Base-by-base conservation (phyloP, 1,140 invertebrate species). In the Eubasilissa regina region DNA sequence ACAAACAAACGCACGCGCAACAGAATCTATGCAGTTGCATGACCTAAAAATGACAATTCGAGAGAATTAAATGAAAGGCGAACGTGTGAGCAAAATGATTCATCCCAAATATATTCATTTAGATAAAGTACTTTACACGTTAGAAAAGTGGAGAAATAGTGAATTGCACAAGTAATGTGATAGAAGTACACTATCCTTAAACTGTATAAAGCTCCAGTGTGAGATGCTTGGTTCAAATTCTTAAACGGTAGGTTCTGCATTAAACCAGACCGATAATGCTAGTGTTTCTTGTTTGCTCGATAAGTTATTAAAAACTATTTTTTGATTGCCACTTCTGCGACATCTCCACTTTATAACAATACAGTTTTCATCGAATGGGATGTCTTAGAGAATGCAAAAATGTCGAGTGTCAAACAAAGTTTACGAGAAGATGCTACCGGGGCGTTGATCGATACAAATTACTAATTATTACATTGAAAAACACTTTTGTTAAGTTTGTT, bases 1-100 rank as follows among this genome's bases (percentile, higher is more conserved):
- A 75, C 75, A 77, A 77, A 77, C 75, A 77, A 77, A 77, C 75
- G 62, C 75, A 77, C 75, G 75, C 75, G 75, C 75, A 70, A 13
- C 60, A 19, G 47, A 47, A 25, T 53, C 45, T 51, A 47, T 64
- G 75, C 75, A 55, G 75, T 76, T 76, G 75, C 75, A 77, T 77
- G 75, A 77, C 75, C 75, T 77, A 77, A 77, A 77, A 77, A 77
- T 77, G 75, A 77, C 75, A 77, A 77, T 70, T 77, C 75, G 60
- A 15, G 62, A 35, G 51, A 68, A 70, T 53, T 77, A 48, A 70
- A 77, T 51, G 75, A 76, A 75, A 76, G 75, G 55, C 43, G 35
- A 48, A 11, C 47, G 44, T 64, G 44, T 76, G n/a, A 17, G 56
- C 60, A 64, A 62, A 76, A 76, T 76, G 75, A 58, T 76, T 75